Conservation (phyloP, 2,797 vertebrate genomes). For the Gila robusta region DNA sequence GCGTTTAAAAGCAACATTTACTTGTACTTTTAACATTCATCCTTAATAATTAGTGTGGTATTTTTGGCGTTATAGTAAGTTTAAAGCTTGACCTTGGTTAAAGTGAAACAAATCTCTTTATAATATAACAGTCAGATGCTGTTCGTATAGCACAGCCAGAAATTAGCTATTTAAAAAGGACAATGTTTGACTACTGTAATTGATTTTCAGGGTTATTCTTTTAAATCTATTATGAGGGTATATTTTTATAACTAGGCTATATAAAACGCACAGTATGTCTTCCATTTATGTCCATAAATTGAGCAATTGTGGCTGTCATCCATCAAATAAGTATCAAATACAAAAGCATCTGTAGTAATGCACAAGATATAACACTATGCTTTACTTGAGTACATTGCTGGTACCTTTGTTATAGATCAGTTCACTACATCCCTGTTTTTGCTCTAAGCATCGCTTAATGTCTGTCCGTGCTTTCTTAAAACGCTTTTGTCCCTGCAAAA, state of each 20-base stretch:
- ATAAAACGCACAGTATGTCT: not conserved
- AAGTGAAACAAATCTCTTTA: not conserved
- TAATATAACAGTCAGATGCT: not conserved
- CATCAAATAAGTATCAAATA: not conserved
- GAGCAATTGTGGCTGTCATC: not conserved
- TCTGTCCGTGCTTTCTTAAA: conserved; percentile 16
- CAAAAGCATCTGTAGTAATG: not conserved
- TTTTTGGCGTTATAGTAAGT: not conserved
- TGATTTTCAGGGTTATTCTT: not conserved
- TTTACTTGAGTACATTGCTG: not conserved
- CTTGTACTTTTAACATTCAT: not conserved
- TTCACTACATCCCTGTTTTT: not conserved
- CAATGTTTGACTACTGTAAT: not conserved
- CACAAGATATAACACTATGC: not conserved
- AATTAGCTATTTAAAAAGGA: no score
- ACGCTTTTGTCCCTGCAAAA: conserved; percentile 13
- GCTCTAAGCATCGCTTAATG: not conserved
- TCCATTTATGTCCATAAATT: not conserved
- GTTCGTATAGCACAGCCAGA: no score
- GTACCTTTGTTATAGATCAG: not conserved
- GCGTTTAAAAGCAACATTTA: not conserved
- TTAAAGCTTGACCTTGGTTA: not conserved
- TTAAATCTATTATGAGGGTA: not conserved
- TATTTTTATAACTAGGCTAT: not conserved
- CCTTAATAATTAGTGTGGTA: not conserved